A percentile compares a stretch with the other conserved stretches of the same genome.
Conservation (phyloP, 2,888 invertebrate genomes). For the Flabesymbios commensalis region DNA sequence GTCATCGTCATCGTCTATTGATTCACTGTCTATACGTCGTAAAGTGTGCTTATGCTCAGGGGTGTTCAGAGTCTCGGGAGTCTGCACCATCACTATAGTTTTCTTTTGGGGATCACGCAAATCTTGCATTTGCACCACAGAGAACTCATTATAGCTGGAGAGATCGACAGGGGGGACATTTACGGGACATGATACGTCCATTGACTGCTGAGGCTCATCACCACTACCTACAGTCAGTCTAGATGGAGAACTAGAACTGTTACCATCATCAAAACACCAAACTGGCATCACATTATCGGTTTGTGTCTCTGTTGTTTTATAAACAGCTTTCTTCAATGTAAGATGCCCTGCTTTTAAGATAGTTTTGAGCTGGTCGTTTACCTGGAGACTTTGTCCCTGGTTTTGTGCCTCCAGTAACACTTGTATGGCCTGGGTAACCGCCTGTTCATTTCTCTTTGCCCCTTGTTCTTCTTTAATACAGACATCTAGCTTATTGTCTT, state of each 20-base stretch:
- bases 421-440: too few species aligned
- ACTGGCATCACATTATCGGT: constrained; percentile 22
- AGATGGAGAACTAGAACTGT: background rate
- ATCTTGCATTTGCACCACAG: constrained; percentile 30
- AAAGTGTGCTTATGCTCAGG: background rate
- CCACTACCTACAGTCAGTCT: background rate
- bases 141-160: constrained; percentile 27
- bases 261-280: constrained; percentile 18
- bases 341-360: too few species aligned
- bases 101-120: constrained; percentile 19
- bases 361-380: too few species aligned
- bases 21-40: background rate
- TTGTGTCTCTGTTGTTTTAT: constrained; percentile 23
- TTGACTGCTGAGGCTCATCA: too few species aligned
- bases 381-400: too few species aligned
- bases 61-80: constrained; percentile 10
- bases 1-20: too few species aligned
- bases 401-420: too few species aligned
- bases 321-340: too few species aligned
- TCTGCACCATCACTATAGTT: constrained; percentile 27
- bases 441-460: too few species aligned
- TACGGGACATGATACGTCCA: too few species aligned
- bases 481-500: too few species aligned
- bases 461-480: too few species aligned
- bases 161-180: constrained; percentile 18